A percentile compares a stretch with the other conserved stretches of the same genome.
phyloP scores from a whole-genome alignment of 2,797 vertebrate genomes.

The Fistularia tabacaria region DNA sequence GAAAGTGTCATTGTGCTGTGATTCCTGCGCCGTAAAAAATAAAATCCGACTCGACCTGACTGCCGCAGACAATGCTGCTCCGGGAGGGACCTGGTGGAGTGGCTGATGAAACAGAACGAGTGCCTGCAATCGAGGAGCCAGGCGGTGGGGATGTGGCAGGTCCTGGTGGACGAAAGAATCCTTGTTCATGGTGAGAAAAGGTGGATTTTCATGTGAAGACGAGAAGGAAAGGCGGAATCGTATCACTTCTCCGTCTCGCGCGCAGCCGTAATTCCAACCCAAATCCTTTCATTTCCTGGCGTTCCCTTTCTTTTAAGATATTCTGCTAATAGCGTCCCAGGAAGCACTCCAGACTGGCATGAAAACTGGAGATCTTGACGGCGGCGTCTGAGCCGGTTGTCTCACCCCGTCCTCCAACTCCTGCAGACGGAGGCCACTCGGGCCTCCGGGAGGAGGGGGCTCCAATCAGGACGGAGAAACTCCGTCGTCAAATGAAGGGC shows the following conservation, averaged over 20 bases:
- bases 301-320: constrained; percentile 21
- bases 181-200: constrained; percentile 81
- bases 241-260: too few relatives aligned
- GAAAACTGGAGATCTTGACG: constrained; percentile 24
- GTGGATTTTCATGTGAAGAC: not conserved
- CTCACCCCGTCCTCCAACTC: constrained; percentile 30
- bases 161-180: constrained; percentile 87
- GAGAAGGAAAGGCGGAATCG: not conserved
- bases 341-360: constrained; percentile 16
- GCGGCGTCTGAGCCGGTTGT: constrained; percentile 11
- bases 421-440: constrained; percentile 7
- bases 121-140: constrained; percentile 82
- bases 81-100: constrained; percentile 89
- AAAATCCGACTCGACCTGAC: not conserved
- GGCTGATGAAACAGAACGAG: constrained; percentile 79
- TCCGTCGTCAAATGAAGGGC: constrained; percentile 25
- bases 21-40: not conserved
- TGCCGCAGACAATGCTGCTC: constrained; percentile 85
- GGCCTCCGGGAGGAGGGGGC: constrained; percentile 28
- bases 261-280: too few relatives aligned
- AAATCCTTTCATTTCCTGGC: not conserved
- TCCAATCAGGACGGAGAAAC: constrained; percentile 55
- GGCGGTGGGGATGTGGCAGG: constrained; percentile 89
- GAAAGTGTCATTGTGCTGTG: too few relatives aligned
- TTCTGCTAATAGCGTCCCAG: constrained; percentile 28